Evolutionary conservation across 2,888 invertebrate genomes (phyloP).

Genomic region (Tribolium freemani): DNA sequence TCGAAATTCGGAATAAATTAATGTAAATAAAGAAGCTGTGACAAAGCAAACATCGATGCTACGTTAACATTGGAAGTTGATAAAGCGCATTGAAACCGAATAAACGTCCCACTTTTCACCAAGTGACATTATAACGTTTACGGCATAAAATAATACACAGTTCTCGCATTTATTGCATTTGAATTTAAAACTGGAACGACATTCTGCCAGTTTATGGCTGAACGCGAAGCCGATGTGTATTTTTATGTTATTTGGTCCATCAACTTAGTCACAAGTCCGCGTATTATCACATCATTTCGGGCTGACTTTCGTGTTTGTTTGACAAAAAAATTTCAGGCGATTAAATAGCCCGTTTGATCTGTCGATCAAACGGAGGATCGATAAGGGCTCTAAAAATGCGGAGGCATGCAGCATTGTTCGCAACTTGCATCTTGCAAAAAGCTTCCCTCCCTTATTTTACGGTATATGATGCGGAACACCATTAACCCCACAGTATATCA

Average conservation of each 20-base stretch:
- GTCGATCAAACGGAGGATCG: neutral
- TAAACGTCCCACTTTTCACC: constrained; percentile 4
- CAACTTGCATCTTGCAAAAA: constrained; percentile 41
- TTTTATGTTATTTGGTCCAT: constrained; percentile 17
- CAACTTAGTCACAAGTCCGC: neutral
- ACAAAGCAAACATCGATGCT: too few relatives aligned
- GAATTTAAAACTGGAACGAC: constrained; percentile 23
- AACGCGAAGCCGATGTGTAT: neutral
- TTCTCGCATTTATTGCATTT: neutral
- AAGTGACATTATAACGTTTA: constrained; percentile 8
- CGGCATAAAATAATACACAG: constrained; percentile 8
- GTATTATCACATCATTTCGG: neutral
- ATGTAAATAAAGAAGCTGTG: too few relatives aligned
- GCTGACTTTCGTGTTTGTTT: neutral
- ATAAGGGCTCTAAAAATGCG: constrained; percentile 27
- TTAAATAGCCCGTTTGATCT: neutral
- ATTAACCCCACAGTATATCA: constrained; percentile 52
- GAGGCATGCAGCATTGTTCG: constrained; percentile 37
- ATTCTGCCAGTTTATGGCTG: constrained; percentile 4
- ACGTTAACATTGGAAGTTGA: neutral
- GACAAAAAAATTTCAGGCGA: neutral
- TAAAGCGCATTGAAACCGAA: neutral
- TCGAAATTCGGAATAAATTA: too few relatives aligned
- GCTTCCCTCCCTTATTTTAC: constrained; percentile 52
- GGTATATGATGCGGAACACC: constrained; percentile 57